These are phyloP conservation scores for Zoanthus sansibaricus DNA, from an alignment of 92 coral and sea anemone species.

Conservation along the genomic window DNA sequence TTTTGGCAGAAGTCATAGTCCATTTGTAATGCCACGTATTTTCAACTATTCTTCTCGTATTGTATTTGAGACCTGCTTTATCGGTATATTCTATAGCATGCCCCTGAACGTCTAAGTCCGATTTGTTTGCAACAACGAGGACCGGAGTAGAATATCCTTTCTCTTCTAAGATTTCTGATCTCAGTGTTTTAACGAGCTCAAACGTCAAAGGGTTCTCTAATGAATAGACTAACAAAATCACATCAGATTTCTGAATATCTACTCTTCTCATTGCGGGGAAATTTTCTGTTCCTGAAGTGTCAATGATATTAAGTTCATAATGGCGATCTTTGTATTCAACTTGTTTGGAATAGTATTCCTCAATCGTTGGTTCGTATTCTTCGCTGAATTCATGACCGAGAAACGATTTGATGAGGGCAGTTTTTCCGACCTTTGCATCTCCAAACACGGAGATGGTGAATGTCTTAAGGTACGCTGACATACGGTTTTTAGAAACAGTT, in stretches of 20 bases:
- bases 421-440: constrained; percentile 82
- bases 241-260: constrained; percentile 86
- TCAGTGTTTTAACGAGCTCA: constrained; percentile 65
- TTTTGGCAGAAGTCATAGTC: constrained; percentile 84
- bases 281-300: constrained; percentile 90
- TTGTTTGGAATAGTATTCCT: constrained; percentile 83
- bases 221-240: constrained; percentile 80
- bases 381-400: constrained; percentile 71
- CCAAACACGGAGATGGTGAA: constrained; percentile 85
- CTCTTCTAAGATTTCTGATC: constrained; percentile 80
- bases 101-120: constrained; percentile 76
- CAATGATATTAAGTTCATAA: constrained; percentile 85
- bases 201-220: constrained; percentile 78
- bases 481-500: constrained; percentile 48
- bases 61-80: constrained; percentile 56
- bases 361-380: constrained; percentile 83
- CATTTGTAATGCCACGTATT: constrained; percentile 78
- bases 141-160: constrained; percentile 74
- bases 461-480: constrained; percentile 73
- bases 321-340: constrained; percentile 76
- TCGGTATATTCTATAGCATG: constrained; percentile 68
- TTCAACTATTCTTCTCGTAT: constrained; percentile 74
- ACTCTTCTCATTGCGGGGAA: constrained; percentile 92
- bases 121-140: constrained; percentile 88
- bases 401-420: constrained; percentile 77